phyloP scores from a whole-genome alignment of 2,113 vertebrate species.

The Monopterus albus region DNA sequence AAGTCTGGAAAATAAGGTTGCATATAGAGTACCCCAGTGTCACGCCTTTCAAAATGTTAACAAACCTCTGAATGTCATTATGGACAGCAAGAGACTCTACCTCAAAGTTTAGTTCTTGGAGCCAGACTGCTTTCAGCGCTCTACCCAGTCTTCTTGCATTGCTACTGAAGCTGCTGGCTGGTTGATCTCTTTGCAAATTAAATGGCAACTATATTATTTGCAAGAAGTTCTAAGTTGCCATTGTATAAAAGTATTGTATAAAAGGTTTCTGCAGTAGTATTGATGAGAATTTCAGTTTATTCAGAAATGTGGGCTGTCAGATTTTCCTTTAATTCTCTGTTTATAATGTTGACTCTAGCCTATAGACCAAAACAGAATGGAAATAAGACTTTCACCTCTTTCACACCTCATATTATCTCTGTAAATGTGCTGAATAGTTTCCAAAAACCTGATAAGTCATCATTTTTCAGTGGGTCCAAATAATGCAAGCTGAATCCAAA shows the following conservation, averaged over 20 bases:
- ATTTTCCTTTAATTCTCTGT: constrained; percentile 27
- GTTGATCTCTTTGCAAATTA: too few species aligned
- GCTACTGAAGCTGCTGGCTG: too few species aligned
- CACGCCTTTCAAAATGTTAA: neutral
- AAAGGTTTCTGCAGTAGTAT: constrained; percentile 38
- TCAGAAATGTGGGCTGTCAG: constrained; percentile 15
- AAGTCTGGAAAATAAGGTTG: neutral
- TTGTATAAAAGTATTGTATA: too few species aligned
- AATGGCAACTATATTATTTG: too few species aligned
- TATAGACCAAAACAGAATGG: constrained; percentile 5
- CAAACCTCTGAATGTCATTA: neutral
- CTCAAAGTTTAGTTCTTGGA: too few species aligned
- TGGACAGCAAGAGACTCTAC: neutral
- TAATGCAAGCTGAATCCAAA: constrained; percentile 62
- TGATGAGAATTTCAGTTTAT: constrained; percentile 41
- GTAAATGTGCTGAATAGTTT: constrained; percentile 51
- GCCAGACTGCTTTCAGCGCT: too few species aligned
- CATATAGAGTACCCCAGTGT: too few species aligned
- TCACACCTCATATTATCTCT: constrained; percentile 44
- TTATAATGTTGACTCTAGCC: constrained; percentile 42
- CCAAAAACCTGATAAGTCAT: constrained; percentile 40
- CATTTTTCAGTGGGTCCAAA: constrained; percentile 49
- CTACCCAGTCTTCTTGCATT: too few species aligned
- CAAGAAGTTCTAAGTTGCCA: too few species aligned
- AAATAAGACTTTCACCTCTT: constrained; percentile 39